These are phyloP conservation scores for Epinephelus lanceolatus DNA, from an alignment of 2,113 vertebrate species.

Conservation along the genomic window DNA sequence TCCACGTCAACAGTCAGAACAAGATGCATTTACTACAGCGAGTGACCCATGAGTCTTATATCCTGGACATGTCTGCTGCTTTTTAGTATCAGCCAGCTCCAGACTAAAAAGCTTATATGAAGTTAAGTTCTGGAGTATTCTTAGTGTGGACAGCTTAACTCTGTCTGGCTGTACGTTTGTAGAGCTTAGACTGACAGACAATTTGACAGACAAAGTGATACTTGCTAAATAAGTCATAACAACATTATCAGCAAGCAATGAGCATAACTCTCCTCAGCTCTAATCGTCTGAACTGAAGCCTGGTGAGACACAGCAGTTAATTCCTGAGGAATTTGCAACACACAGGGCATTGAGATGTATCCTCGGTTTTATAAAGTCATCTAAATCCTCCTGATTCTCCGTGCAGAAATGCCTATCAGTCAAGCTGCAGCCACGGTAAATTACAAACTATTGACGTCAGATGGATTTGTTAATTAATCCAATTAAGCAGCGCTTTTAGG, in stretches of 20 bases:
- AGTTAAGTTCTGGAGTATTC: constrained; percentile 40
- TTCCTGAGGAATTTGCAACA: constrained; percentile 68
- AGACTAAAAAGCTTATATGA: constrained; percentile 36
- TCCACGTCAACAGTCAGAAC: constrained; percentile 56
- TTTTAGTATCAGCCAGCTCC: constrained; percentile 37
- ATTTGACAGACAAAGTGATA: constrained; percentile 54
- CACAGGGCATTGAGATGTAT: not conserved
- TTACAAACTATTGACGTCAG: constrained; percentile 74
- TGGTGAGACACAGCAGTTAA: constrained; percentile 44
- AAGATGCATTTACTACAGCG: constrained; percentile 58
- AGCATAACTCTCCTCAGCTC: not conserved
- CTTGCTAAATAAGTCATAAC: constrained; percentile 54
- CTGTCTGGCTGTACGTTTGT: constrained; percentile 46
- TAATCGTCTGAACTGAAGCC: constrained; percentile 16
- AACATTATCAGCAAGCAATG: constrained; percentile 29
- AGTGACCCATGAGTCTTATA: constrained; percentile 43
- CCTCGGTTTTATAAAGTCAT: constrained; percentile 47
- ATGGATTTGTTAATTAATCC: constrained; percentile 83
- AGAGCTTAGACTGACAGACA: constrained; percentile 54
- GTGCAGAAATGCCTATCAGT: constrained; percentile 63
- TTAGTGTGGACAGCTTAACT: constrained; percentile 39
- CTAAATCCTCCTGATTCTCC: constrained; percentile 37
- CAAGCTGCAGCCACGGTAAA: constrained; percentile 52
- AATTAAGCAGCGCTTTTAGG: constrained; percentile 77
- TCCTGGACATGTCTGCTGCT: constrained; percentile 47